phyloP scores from a whole-genome alignment of 1,140 invertebrate species.

The Rhizoglyphus robini region DNA sequence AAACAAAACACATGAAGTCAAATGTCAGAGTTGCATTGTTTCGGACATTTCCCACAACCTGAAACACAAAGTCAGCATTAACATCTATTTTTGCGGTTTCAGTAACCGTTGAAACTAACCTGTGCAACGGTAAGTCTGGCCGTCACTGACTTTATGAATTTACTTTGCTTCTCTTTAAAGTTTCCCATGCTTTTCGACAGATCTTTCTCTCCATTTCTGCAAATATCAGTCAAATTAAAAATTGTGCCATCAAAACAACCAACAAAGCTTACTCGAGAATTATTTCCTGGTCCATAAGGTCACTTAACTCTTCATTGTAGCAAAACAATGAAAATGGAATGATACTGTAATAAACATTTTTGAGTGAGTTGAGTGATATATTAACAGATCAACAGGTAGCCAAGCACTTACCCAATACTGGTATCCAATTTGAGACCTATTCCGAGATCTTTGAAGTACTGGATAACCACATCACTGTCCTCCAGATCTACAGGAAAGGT shows the following conservation, averaged over 20 bases:
- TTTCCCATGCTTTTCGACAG: not conserved
- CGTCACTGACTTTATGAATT: constrained; percentile 37
- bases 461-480: constrained; percentile 20
- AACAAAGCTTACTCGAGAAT: not conserved
- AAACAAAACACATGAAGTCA: constrained; percentile 47
- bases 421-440: constrained; percentile 9
- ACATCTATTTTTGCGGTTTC: not conserved
- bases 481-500: constrained; percentile 20
- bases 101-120: constrained; percentile 26
- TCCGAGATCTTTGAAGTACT: constrained; percentile 17
- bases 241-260: not conserved
- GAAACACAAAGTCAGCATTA: constrained; percentile 26
- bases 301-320: constrained; percentile 21
- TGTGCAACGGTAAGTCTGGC: constrained; percentile 63
- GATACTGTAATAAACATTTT: not conserved
- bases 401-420: constrained; percentile 10
- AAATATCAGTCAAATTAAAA: not conserved
- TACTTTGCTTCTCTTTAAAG: constrained; percentile 28
- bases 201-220: constrained; percentile 7
- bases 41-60: constrained; percentile 64
- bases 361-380: not conserved
- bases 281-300: constrained; percentile 3
- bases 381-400: not conserved
- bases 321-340: constrained; percentile 21
- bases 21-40: constrained; percentile 62